These are phyloP conservation scores for Eutrigla gurnardus DNA, from an alignment of 2,797 vertebrate species.

Conservation along the genomic window DNA sequence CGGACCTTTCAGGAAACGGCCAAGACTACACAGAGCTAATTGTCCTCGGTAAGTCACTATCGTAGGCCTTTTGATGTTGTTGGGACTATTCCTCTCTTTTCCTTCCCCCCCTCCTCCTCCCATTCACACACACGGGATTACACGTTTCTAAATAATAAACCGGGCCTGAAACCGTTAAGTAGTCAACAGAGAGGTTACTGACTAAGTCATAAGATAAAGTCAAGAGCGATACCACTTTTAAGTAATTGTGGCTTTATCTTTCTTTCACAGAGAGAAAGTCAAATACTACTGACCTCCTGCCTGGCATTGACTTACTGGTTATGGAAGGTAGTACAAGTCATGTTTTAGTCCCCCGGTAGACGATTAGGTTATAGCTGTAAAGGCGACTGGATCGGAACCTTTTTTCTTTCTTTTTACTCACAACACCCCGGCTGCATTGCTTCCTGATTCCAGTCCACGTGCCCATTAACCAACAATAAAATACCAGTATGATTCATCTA, in stretches of 20 bases:
- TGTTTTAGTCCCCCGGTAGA: slow-evolving; percentile 12
- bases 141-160: neutral
- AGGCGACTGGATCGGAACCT: neutral
- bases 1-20: slow-evolving; percentile 88
- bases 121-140: rapidly evolving
- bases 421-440: neutral
- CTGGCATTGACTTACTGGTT: slow-evolving; percentile 95
- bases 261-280: slow-evolving; percentile 91
- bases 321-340: slow-evolving; percentile 93
- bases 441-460: neutral
- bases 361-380: neutral
- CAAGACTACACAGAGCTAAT: slow-evolving; percentile 91
- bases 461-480: neutral
- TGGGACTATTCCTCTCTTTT: neutral
- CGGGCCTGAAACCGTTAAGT: neutral
- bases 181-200: too few species aligned
- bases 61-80: too few species aligned
- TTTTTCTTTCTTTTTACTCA: neutral
- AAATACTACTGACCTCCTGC: slow-evolving; percentile 93
- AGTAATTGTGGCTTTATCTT: slow-evolving; percentile 87
- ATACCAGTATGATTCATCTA: neutral
- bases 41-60: slow-evolving; percentile 86
- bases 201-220: too few species aligned
- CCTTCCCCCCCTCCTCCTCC: neutral
- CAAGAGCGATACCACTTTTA: slow-evolving; percentile 51